phyloP scores from a whole-genome alignment of 2,797 vertebrate species.

The Picus viridis region DNA sequence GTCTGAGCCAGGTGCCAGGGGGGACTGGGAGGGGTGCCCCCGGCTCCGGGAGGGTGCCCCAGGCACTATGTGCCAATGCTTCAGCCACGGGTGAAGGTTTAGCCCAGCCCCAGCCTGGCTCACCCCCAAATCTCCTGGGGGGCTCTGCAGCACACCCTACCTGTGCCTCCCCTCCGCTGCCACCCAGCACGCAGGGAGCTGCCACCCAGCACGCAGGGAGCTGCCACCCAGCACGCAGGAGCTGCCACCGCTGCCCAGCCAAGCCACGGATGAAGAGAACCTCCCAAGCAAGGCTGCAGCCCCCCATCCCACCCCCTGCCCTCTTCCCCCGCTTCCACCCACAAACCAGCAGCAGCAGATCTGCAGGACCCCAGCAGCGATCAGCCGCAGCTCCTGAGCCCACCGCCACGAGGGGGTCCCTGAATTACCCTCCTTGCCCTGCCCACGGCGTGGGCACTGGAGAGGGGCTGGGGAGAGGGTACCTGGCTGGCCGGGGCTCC shows the following conservation, averaged over 20 bases:
- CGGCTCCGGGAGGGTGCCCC: not conserved
- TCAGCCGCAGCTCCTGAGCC: not conserved
- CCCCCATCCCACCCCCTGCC: not conserved
- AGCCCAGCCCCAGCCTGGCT: not conserved
- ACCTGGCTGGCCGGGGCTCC: not conserved
- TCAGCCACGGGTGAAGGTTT: not conserved
- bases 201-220: not conserved
- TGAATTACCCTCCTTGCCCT: not conserved
- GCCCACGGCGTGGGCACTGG: not conserved
- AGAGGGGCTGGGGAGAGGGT: not conserved
- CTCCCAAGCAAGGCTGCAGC: fast-evolving
- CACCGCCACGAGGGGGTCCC: fast-evolving
- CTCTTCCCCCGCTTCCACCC: not conserved
- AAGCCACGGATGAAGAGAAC: fast-evolving
- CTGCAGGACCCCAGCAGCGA: not conserved
- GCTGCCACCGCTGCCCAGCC: not conserved
- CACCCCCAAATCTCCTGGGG: not conserved
- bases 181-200: not conserved
- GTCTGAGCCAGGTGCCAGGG: too few relatives aligned
- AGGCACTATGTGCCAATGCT: too few relatives aligned
- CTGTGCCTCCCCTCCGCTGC: fast-evolving
- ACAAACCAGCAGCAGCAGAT: fast-evolving
- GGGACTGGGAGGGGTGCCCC: too few relatives aligned
- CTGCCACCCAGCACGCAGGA: too few relatives aligned
- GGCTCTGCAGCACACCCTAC: not conserved